Evolutionary conservation across 2,113 vertebrate species (phyloP), one percentile per base, ranked within the genome.

Genomic region (Xiphophorus maculatus): DNA sequence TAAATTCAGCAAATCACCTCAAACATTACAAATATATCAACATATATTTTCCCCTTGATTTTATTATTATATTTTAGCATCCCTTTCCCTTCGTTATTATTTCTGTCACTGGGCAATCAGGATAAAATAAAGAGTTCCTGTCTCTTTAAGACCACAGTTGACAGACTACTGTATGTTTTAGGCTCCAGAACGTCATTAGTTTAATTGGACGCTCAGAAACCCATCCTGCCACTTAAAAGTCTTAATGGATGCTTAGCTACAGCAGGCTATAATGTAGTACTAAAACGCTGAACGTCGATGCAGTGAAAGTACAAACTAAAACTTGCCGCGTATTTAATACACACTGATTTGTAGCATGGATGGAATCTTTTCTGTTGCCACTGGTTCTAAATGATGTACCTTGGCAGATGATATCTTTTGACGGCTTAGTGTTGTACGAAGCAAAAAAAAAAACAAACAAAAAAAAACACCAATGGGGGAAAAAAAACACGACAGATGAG

Each of bases 341-440:
- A 25, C 63, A 28, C 8, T 32, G 6, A 32, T 76, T 79, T 68
- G 17, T 81, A 28, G 81, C 61, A 63, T 27, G 42, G 25, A 0
- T 25, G 54, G 17, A 58, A 60, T 15, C n/a, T 44, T 30, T 64
- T 7, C 19, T 37, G 19, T 37, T 67, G 8, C 25, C 8, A 8
- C 54, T 60, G 29, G 15, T 22, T 51, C n/a, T 48, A 35, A 44
- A 54, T 37, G 19, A 66, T 63, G 42, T 12, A 13, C 69, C 40
- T 40, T 35, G 19, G 25, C 44, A 33, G 28, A 66, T 71, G 76
- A 62, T 73, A 63, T 42, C 0, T 63, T 33, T 42, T 25, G 72
- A 71, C 42, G 37, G 63, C 81, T 79, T 2, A 11, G 19, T 62
- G 75, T 66, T 5, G 62, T 33, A n/a, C 42, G 40, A 73, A 30